phyloP scores from a whole-genome alignment of 2,888 invertebrate species.

The Macrophya alboannulata region DNA sequence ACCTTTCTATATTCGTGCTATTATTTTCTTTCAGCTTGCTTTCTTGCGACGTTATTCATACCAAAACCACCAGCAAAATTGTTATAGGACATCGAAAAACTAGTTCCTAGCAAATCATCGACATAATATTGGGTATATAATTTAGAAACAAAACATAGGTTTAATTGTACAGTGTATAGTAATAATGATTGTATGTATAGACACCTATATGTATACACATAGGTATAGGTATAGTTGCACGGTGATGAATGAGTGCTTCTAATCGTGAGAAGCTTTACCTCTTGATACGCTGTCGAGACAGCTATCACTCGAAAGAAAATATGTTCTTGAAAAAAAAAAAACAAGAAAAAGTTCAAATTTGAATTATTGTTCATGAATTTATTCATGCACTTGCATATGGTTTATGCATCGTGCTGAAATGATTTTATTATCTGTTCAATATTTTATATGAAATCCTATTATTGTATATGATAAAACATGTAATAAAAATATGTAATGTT shows the following conservation, averaged over 20 bases:
- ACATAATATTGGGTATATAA: background rate
- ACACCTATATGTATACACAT: background rate
- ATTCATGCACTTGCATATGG: background rate
- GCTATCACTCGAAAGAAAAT: background rate
- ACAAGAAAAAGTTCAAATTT: background rate
- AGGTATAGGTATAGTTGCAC: background rate
- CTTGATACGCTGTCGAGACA: background rate
- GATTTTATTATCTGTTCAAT: background rate
- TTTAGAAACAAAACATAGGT: background rate
- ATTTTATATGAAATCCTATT: background rate
- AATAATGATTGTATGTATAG: background rate
- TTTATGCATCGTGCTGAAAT: background rate
- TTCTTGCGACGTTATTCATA: constrained; percentile 30
- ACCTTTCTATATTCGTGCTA: background rate
- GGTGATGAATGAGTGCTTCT: background rate
- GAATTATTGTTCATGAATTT: background rate
- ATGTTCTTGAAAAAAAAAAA: background rate
- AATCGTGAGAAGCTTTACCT: background rate
- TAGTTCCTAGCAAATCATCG: background rate
- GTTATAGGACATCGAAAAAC: background rate
- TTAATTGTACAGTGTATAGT: background rate
- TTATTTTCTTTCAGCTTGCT: constrained; percentile 16
- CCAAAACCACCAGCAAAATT: constrained; percentile 44
- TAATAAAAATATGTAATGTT: no score
- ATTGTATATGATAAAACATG: background rate